Conservation (phyloP, 2,888 invertebrate species). For the Rhingia campestris region DNA sequence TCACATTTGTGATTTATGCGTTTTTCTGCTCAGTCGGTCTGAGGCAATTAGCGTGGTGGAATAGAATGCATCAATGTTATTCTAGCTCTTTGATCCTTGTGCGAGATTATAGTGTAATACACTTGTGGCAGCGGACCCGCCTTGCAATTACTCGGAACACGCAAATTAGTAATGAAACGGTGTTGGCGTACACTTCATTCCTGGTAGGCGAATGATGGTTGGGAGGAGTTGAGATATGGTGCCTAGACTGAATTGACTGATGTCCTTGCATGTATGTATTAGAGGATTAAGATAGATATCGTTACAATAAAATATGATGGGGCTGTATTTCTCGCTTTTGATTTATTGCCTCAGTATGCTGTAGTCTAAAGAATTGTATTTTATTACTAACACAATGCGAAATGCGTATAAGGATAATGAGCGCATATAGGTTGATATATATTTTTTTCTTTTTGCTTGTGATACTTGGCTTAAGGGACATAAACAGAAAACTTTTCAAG, state of each 20-base stretch:
- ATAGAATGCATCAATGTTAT: constrained; percentile 50
- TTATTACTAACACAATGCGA: constrained; percentile 12
- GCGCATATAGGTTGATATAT: background rate
- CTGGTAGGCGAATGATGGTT: background rate
- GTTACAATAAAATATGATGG: constrained; percentile 67
- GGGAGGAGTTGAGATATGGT: constrained; percentile 4
- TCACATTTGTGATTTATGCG: constrained; percentile 45
- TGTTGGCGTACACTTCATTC: constrained; percentile 7
- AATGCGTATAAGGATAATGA: background rate
- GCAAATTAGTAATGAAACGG: constrained; percentile 54
- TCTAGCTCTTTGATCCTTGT: constrained; percentile 50
- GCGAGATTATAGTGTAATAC: constrained; percentile 35
- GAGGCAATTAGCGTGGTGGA: constrained; percentile 48
- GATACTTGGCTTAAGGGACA: too few relatives aligned
- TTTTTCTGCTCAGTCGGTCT: constrained; percentile 12
- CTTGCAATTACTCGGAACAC: constrained; percentile 52
- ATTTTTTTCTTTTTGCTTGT: too few relatives aligned
- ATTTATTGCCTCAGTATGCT: constrained; percentile 57
- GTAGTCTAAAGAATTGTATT: constrained; percentile 46
- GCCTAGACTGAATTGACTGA: constrained; percentile 50
- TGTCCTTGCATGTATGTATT: constrained; percentile 60
- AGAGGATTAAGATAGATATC: constrained; percentile 53
- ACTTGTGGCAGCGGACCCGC: constrained; percentile 23
- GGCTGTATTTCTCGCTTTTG: constrained; percentile 61
- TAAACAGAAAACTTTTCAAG: too few relatives aligned